Base-by-base conservation (phyloP, 2,888 invertebrate species). In the Ctenicera cuprea region DNA sequence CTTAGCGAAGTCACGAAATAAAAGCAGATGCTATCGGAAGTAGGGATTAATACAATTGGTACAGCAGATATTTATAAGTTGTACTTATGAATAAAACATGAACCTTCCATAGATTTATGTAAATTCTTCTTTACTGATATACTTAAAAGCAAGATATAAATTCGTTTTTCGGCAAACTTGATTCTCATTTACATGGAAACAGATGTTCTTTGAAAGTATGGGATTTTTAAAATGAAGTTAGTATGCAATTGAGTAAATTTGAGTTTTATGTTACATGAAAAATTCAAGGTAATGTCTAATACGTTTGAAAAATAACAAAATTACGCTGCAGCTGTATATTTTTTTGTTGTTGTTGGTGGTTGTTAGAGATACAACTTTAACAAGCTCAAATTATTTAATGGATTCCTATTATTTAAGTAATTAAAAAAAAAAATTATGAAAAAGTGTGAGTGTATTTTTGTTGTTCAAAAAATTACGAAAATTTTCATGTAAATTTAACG, bases 61-160 rank as follows among this genome's bases (percentile, higher is more conserved):
- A 22, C 59, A 59, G 59, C 9, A 20, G 59, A 59, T 59, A 41
- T 59, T 59, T 59, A 38, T 20, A 59, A 59, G 59, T 59, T 65
- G 48, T 66, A 65, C 38, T 38, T 5, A 59, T 73, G 62, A 73
- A 73, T 73, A 73, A 73, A 62, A 63, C 61, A 73, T 73, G 66
- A 73, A 41, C 67, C 26, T 41, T 38, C 48, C 59, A 62, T 67
- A 68, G 57, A 62, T 67, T 73, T 73, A 73, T 73, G 54, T 54
- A 73, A 67, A 73, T 67, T 65, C 37, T 37, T 50, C 67, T 61
- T 71, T 63, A 67, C 38, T 41, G 67, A 73, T 62, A 72, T 67
- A 72, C 66, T 72, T 66, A 45, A 61, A 66, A 66, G 52, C 66
- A 67, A 37, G 65, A 50, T 65, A 65, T 26, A 65, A 72, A 72